A percentile compares a stretch with the other conserved stretches of the same genome.
Conservation (phyloP, 2,113 vertebrate species). For the Pygoscelis adeliae region DNA sequence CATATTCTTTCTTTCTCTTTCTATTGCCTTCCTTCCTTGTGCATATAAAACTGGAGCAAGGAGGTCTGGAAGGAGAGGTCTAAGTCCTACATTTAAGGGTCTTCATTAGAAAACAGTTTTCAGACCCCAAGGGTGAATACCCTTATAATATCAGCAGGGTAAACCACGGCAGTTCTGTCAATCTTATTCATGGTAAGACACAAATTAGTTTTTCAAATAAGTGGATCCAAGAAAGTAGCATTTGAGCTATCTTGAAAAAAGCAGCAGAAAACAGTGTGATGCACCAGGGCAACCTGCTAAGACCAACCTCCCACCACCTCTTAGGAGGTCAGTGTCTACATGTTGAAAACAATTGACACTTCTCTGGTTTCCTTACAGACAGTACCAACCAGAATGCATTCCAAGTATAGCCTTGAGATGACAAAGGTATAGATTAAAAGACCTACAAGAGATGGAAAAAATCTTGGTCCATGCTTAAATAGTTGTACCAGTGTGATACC, state of each 20-base stretch:
- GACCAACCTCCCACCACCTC: background rate
- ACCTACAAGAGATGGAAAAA: background rate
- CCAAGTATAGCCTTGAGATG: background rate
- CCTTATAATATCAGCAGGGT: background rate
- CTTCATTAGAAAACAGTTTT: background rate
- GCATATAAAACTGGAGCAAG: background rate
- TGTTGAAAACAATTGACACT: background rate
- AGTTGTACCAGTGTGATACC: background rate
- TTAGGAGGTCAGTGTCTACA: background rate
- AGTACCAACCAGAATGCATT: background rate
- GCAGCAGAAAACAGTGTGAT: background rate
- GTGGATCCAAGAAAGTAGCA: background rate
- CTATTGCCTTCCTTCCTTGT: background rate
- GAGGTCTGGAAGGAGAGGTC: background rate
- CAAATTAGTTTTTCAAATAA: background rate
- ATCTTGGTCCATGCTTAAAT: background rate
- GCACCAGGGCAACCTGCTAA: accelerated
- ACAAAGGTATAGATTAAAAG: background rate
- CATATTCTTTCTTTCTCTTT: background rate
- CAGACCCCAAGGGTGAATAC: background rate
- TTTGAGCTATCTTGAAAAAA: background rate
- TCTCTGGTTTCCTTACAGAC: background rate
- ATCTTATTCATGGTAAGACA: background rate
- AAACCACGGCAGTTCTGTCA: background rate
- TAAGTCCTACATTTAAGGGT: background rate